A percentile compares a stretch with the other conserved stretches of the same genome.
phyloP scores from a whole-genome alignment of 2,797 vertebrate genomes.

The Natrix natrix region DNA sequence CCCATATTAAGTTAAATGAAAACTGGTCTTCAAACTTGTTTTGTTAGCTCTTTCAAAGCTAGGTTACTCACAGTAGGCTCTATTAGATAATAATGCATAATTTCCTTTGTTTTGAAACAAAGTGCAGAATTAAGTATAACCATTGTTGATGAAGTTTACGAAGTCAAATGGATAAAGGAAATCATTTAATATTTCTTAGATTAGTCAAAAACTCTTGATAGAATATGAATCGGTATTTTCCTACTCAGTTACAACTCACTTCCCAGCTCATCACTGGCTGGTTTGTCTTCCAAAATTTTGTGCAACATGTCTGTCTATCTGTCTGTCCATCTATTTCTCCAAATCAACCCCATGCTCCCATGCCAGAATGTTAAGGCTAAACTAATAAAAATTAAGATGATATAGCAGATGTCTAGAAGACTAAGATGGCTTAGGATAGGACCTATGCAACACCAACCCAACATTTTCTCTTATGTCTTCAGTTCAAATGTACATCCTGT shows the following conservation, averaged over 20 bases:
- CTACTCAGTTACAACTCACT: neutral
- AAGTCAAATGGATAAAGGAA: neutral
- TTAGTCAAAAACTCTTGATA: neutral
- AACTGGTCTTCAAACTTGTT: constrained; percentile 19
- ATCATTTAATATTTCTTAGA: neutral
- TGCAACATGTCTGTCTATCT: neutral
- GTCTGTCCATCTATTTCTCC: neutral
- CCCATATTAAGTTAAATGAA: neutral
- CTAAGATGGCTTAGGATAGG: neutral
- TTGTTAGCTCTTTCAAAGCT: neutral
- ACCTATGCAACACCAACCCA: neutral
- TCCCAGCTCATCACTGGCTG: neutral
- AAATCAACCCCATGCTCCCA: neutral
- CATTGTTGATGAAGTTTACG: constrained; percentile 21
- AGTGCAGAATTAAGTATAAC: neutral
- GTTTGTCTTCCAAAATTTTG: neutral
- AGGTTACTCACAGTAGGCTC: neutral
- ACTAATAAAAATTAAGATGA: neutral
- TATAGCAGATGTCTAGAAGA: neutral
- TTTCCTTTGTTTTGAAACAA: constrained; percentile 35
- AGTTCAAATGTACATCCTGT: neutral
- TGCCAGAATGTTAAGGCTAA: neutral
- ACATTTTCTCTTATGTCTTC: neutral
- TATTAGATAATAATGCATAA: neutral
- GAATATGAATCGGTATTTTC: neutral